Evolutionary conservation across 2,888 invertebrate genomes (phyloP), one percentile per base, ranked within the genome.

Genomic region (Hirtodrosophila confusa): DNA sequence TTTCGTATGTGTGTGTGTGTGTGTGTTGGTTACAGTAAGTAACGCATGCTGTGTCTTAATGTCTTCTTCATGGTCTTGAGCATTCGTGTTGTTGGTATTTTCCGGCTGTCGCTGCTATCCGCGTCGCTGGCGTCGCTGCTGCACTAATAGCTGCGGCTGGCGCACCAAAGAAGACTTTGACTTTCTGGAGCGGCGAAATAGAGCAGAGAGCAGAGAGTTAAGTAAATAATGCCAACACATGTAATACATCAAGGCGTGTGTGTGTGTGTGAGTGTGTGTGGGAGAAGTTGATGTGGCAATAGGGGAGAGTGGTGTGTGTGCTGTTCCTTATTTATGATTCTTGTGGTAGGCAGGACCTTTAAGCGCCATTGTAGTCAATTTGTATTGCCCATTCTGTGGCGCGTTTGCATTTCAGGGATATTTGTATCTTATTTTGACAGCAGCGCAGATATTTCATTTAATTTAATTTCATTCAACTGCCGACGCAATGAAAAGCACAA

Each of bases 151-250:
- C 78, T 69, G 75, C 76, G 72, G 60, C 62, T 60, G 60, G 48
- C 64, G 56, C 49, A 77, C 56, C 62, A 72, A 75, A 72, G 77
- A 71, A 69, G 80, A 86, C 86, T 74, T 72, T 85, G 80, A 74
- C 87, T 85, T 84, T 78, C 73, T 71, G 78, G 79, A 78, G 86
- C 82, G 84, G 77, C 78, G 75, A 83, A 79, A 83, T 78, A 75
- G 75, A 75, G 79, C 79, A 73, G 78, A 60, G 72, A 78, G 79
- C 79, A 73, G 78, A 60, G 72, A 78, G 79, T 79, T 83, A 80
- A 86, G 86, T 86, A 86, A 84, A 84, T 84, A 84, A 86, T 86
- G 84, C 84, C 82, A 74, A 85, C 82, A 86, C 80, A 82, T 86
- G 86, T 84, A 84, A 80, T 86, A 79, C 79, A 82, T 85, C 85